Percentiles rank a stretch among this genome's conserved stretches.
phyloP scores from a whole-genome alignment of 2,113 vertebrate genomes.

The Macrotus californicus region DNA sequence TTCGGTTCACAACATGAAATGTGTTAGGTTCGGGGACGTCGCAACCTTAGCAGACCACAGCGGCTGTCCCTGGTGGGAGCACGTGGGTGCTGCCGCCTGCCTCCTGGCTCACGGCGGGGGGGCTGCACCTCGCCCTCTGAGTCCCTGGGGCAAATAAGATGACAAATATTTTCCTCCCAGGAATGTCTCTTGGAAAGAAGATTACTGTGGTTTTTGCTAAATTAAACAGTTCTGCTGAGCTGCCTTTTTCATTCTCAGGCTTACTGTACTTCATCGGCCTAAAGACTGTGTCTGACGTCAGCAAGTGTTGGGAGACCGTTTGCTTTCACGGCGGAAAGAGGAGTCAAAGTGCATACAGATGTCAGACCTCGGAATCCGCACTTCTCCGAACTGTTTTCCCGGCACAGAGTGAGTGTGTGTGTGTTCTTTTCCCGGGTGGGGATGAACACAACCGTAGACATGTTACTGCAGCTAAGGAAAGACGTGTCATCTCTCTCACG shows the following conservation, averaged over 20 bases:
- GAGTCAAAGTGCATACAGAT: conserved; percentile 28
- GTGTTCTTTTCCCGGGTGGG: not conserved
- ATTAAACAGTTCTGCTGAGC: conserved; percentile 21
- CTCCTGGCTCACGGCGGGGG: not conserved
- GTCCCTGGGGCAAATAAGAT: conserved; percentile 44
- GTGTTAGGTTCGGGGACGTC: not conserved
- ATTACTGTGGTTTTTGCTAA: conserved; percentile 37
- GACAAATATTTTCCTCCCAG: conserved; percentile 7
- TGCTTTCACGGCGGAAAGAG: conserved; percentile 68
- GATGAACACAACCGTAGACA: not conserved
- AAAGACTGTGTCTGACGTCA: conserved; percentile 21
- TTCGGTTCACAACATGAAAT: not conserved
- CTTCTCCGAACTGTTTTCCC: conserved; percentile 39
- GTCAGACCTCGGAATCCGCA: conserved; percentile 56
- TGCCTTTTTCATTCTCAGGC: conserved; percentile 14
- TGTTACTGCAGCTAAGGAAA: not conserved
- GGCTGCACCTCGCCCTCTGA: conserved; percentile 12
- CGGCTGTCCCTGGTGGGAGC: conserved; percentile 19
- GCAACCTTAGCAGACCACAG: not conserved
- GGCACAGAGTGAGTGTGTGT: not conserved
- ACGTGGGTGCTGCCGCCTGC: not conserved
- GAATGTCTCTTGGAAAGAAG: not conserved
- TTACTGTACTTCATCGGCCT: conserved; percentile 40
- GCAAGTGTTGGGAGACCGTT: conserved; percentile 58
- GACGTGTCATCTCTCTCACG: not conserved